These are phyloP conservation scores for Xiphophorus couchianus DNA, from an alignment of 2,113 vertebrate species.

Conservation along the genomic window DNA sequence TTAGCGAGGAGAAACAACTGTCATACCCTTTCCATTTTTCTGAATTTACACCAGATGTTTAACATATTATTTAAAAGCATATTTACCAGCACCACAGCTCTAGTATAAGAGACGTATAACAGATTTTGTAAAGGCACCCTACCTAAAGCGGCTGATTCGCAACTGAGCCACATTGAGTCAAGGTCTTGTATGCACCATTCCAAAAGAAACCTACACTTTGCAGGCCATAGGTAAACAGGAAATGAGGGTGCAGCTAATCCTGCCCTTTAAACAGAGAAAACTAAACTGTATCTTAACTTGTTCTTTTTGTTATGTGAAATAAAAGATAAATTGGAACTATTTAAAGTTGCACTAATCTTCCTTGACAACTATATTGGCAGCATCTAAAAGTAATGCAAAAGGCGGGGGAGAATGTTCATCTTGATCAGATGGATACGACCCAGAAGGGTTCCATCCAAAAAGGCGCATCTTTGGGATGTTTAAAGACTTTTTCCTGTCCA, in stretches of 20 bases:
- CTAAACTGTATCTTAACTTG: not conserved
- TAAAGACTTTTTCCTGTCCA: too few relatives aligned
- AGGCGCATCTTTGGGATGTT: too few relatives aligned
- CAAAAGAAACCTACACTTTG: not conserved
- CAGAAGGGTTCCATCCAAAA: not conserved
- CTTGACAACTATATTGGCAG: not conserved
- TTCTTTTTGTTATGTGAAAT: not conserved
- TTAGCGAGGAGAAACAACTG: not conserved
- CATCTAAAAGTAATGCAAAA: conserved; percentile 3
- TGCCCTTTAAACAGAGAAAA: not conserved
- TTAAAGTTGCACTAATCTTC: not conserved
- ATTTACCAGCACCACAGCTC: too few relatives aligned
- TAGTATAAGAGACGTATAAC: not conserved
- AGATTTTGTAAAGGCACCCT: not conserved
- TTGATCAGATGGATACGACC: conserved; percentile 8
- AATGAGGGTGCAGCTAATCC: not conserved
- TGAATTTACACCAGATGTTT: not conserved
- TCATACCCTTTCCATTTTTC: not conserved
- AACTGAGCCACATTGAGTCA: not conserved
- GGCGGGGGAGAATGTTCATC: conserved; percentile 7
- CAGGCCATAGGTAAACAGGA: not conserved
- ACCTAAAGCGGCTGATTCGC: not conserved
- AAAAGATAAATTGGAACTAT: not conserved
- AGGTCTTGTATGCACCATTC: not conserved
- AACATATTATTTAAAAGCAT: not conserved